Conservation (phyloP, 1,140 invertebrate genomes). For the Epicauta chinensis region DNA sequence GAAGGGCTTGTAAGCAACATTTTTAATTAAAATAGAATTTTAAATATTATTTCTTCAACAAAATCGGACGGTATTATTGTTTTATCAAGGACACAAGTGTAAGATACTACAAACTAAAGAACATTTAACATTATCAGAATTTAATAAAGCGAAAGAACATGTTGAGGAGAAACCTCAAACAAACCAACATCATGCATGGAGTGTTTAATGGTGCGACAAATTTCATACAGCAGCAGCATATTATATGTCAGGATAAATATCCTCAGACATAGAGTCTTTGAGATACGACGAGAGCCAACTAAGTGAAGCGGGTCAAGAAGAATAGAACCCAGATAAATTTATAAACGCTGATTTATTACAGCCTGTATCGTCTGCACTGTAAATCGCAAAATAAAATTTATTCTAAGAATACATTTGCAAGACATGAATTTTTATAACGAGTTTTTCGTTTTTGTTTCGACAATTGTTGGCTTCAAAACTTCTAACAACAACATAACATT, state of each 20-base stretch:
- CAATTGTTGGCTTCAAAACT: too few relatives aligned
- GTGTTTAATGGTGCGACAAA: constrained; percentile 41
- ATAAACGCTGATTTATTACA: constrained; percentile 36
- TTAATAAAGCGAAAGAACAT: too few relatives aligned
- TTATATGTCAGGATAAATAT: constrained; percentile 39
- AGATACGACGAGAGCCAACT: constrained; percentile 33
- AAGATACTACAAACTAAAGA: too few relatives aligned
- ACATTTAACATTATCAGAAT: too few relatives aligned
- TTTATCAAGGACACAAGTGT: too few relatives aligned
- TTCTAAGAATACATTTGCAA: constrained; percentile 21
- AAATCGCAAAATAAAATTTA: constrained; percentile 36
- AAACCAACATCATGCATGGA: constrained; percentile 33
- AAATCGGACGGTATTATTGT: too few relatives aligned
- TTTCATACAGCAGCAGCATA: constrained; percentile 38
- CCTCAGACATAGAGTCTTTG: constrained; percentile 30
- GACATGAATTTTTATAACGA: constrained; percentile 11
- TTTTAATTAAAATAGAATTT: too few relatives aligned
- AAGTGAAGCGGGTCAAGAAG: constrained; percentile 38
- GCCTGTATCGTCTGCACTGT: constrained; percentile 35
- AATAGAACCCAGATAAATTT: constrained; percentile 39
- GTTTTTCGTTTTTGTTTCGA: too few relatives aligned
- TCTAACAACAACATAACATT: too few relatives aligned
- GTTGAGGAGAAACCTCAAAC: constrained; percentile 8
- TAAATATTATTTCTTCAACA: too few relatives aligned
- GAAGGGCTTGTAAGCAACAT: too few relatives aligned